phyloP scores from a whole-genome alignment of 92 coral and sea anemone genomes.

The Palythoa grandiflora region DNA sequence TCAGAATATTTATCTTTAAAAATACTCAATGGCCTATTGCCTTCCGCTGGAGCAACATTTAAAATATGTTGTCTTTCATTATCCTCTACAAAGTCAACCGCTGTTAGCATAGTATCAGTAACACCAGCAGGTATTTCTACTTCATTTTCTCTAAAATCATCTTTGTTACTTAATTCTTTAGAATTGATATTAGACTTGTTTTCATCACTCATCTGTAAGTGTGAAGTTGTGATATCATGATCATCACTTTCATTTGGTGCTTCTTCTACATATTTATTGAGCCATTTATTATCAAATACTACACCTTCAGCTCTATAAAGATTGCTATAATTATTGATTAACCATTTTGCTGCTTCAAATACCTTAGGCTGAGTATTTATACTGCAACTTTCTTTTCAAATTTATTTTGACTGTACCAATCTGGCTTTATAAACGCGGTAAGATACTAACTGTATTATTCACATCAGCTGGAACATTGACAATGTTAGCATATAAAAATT shows the following conservation, averaged over 20 bases:
- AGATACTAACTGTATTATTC: conserved; percentile 28
- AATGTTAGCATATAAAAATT: not conserved
- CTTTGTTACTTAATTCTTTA: not conserved
- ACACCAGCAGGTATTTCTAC: not conserved
- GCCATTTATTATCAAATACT: conserved; percentile 18
- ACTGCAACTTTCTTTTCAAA: not conserved
- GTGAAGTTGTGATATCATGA: conserved; percentile 3
- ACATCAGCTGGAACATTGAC: conserved; percentile 1
- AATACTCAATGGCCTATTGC: not conserved
- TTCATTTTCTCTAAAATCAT: not conserved
- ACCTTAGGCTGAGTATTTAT: conserved; percentile 50
- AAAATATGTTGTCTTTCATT: not conserved
- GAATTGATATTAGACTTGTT: not conserved
- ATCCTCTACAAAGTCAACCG: not conserved
- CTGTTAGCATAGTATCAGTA: not conserved
- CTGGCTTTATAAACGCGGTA: not conserved
- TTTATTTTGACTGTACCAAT: not conserved
- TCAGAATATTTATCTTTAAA: not conserved
- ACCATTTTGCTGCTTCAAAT: conserved; percentile 41
- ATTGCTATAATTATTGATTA: conserved; percentile 7
- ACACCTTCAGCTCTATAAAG: not conserved
- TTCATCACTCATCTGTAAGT: not conserved
- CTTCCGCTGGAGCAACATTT: not conserved
- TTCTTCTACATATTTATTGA: not conserved
- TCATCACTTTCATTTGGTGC: not conserved